Evolutionary conservation across 2,113 vertebrate genomes (phyloP).

Genomic region (Macaca fascicularis): DNA sequence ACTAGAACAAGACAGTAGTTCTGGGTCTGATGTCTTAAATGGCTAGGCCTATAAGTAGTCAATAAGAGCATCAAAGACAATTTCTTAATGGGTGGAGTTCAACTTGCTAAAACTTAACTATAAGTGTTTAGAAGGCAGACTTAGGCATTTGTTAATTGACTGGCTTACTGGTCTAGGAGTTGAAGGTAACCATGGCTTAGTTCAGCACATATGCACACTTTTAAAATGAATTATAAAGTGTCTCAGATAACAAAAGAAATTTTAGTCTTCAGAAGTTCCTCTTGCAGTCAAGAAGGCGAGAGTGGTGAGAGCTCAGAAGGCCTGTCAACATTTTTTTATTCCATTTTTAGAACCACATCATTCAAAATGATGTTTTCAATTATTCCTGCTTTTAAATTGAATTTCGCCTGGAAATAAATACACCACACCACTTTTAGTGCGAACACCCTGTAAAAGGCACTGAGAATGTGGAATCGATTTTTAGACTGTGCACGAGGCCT

Average conservation of each 20-base stretch:
- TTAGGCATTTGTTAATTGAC: neutral
- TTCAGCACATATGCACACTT: neutral
- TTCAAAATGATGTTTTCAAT: slow-evolving; percentile 68
- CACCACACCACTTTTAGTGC: neutral
- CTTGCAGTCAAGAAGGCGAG: neutral
- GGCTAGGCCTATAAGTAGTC: neutral
- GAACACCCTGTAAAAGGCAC: slow-evolving; percentile 50
- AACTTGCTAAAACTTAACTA: neutral
- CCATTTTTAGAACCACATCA: slow-evolving; percentile 47
- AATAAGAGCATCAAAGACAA: rapidly evolving
- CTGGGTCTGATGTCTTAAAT: neutral
- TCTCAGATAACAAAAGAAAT: slow-evolving; percentile 40
- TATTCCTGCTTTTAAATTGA: slow-evolving; percentile 60
- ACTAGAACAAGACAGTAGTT: neutral
- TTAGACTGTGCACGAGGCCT: neutral
- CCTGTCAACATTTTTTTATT: slow-evolving; percentile 28
- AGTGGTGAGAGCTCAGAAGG: neutral
- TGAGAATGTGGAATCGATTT: slow-evolving; percentile 52
- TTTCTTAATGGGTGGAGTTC: neutral
- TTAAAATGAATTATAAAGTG: neutral
- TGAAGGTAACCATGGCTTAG: neutral
- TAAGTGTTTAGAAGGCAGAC: neutral
- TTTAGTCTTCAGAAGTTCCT: neutral
- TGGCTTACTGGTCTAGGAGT: neutral
- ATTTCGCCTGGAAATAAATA: slow-evolving; percentile 67